Evolutionary conservation across 2,797 vertebrate genomes (phyloP), one percentile per base, ranked within the genome.

Genomic region (Gallinago nigripennis): DNA sequence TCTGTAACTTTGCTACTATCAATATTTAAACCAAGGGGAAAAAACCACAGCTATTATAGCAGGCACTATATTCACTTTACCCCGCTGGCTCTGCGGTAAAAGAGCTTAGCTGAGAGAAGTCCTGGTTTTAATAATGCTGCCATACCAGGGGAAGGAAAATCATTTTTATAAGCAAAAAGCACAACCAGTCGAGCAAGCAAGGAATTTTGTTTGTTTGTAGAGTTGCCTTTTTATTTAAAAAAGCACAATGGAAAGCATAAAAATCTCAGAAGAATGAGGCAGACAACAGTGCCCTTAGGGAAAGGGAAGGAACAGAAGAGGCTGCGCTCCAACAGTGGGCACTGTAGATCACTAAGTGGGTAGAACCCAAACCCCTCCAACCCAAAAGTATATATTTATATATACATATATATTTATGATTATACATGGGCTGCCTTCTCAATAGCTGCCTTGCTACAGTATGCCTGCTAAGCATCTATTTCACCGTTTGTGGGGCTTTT

Each of bases 191-290:
- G 78, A 86, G 75, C 51, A 94, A 89, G 89, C 90, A 93, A 95
- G 77, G 94, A 96, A 95, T 96, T 96, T 79, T 92, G 63, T 95
- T 97, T 97, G 92, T 54, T 94, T 94, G 83, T 71, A 50, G 69
- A 79, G 84, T 58, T 78, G 70, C 63, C 54, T 90, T 90, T 94
- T 94, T 37, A 90, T 95, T 95, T 91, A 90, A 95, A 58, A 95
- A 95, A 88, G 94, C 94, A 97, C 96, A 96, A 83, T 93, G 71
- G 89, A 64, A 93, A 90, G 81, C 81, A 93, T 14, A 85, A 92
- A 95, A 92, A 65, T 31, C 57, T 93, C 86, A 43, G 79, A 82
- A 92, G 82, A 92, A 95, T 90, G 92, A 94, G 86, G 35, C 33
- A 89, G 57, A 88, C 89, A 93, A 65, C 31, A 71, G 37, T 80